phyloP scores from a whole-genome alignment of 2,797 vertebrate species.

The Microcaecilia unicolor region DNA sequence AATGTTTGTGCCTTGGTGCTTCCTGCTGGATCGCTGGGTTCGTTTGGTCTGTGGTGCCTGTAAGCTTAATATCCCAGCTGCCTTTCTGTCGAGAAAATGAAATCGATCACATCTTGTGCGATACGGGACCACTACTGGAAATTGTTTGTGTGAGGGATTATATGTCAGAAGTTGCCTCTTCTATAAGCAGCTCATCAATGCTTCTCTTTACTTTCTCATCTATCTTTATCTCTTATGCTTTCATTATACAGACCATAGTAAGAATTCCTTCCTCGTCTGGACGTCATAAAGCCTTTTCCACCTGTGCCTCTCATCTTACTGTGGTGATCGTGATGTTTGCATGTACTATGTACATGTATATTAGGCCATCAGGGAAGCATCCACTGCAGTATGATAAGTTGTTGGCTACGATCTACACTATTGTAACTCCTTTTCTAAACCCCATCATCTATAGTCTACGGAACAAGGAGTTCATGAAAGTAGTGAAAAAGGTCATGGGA shows the following conservation, averaged over 20 bases:
- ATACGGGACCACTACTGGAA: too few species aligned
- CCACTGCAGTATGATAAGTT: slow-evolving; percentile 14
- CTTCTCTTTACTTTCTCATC: too few species aligned
- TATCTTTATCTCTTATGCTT: slow-evolving; percentile 15
- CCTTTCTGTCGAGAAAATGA: too few species aligned
- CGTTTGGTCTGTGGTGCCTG: too few species aligned
- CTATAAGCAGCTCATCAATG: too few species aligned
- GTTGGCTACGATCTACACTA: slow-evolving; percentile 21
- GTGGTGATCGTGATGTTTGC: slow-evolving; percentile 18
- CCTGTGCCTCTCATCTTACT: slow-evolving; percentile 12
- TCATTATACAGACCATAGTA: slow-evolving; percentile 11
- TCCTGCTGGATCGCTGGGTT: too few species aligned
- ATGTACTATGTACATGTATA: slow-evolving; percentile 25
- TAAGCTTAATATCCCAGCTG: too few species aligned
- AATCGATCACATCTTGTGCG: too few species aligned
- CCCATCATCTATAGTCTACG: slow-evolving; percentile 37
- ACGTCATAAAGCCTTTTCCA: slow-evolving; percentile 4
- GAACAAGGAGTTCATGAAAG: slow-evolving; percentile 31
- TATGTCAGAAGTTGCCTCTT: too few species aligned
- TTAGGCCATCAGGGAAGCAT: slow-evolving; percentile 9
- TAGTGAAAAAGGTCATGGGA: slow-evolving; percentile 1
- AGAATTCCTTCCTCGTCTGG: neutral
- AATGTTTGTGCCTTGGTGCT: too few species aligned
- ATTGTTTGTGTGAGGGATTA: too few species aligned
- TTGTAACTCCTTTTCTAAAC: slow-evolving; percentile 32